phyloP scores from a whole-genome alignment of 2,113 vertebrate species.

The Canis aureus region DNA sequence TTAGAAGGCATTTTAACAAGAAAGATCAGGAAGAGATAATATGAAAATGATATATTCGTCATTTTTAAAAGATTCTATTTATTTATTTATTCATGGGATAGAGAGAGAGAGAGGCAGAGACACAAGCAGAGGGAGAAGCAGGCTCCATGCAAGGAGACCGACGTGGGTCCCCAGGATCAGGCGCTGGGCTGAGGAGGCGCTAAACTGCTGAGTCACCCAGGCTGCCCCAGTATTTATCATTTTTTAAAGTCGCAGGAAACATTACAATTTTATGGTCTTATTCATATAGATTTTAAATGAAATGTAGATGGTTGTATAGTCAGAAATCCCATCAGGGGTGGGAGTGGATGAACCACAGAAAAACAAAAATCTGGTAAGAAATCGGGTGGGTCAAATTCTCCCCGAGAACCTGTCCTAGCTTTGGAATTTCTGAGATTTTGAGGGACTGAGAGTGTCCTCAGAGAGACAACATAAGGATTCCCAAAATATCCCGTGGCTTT shows the following conservation, averaged over 20 bases:
- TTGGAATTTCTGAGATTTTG: background rate
- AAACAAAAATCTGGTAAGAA: background rate
- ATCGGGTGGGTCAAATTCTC: no score
- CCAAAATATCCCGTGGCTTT: fast-evolving
- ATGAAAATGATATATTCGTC: background rate
- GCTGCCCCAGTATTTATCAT: background rate
- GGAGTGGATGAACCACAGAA: background rate
- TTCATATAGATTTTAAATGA: background rate
- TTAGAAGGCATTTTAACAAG: background rate
- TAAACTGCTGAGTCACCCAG: no score
- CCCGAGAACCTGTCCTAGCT: no score
- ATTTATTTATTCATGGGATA: no score
- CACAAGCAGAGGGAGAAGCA: no score
- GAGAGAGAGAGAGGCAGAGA: no score
- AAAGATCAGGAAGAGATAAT: background rate
- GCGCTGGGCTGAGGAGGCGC: no score
- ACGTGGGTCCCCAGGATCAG: no score
- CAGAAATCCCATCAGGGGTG: background rate
- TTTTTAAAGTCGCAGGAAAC: background rate
- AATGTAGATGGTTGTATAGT: background rate
- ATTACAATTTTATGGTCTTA: background rate
- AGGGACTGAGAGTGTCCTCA: background rate
- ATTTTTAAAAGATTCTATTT: background rate
- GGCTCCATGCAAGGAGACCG: no score
- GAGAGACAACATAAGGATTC: background rate